phyloP scores from a whole-genome alignment of 2,888 invertebrate genomes.

The Hybos culiciformis region DNA sequence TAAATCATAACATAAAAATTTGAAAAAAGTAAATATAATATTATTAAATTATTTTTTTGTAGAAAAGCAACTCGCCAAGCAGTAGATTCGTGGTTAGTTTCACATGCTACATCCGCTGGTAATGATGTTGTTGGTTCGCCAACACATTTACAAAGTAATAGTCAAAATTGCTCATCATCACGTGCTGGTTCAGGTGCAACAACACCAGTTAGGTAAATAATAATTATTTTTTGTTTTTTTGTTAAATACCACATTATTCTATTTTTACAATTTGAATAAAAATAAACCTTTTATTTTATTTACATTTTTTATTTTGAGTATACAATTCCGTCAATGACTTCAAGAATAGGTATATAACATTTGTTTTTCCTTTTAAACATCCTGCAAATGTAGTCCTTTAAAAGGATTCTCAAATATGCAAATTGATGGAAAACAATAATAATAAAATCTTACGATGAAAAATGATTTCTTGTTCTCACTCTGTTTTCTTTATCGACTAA shows the following conservation, averaged over 20 bases:
- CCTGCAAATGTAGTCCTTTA: no score
- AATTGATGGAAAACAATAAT: no score
- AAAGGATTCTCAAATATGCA: no score
- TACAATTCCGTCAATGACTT: not conserved
- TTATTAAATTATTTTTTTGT: constrained; percentile 9
- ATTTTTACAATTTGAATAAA: not conserved
- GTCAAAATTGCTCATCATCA: constrained; percentile 44
- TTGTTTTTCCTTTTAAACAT: constrained; percentile 1
- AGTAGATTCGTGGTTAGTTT: constrained; percentile 85
- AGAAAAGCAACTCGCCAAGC: constrained; percentile 88
- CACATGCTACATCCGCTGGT: constrained; percentile 57
- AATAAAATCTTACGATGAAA: no score
- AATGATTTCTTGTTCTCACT: no score
- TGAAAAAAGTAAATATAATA: no score
- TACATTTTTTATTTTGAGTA: not conserved
- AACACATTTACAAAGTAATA: constrained; percentile 40
- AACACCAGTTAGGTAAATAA: constrained; percentile 69
- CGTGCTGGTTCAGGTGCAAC: constrained; percentile 75
- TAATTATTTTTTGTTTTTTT: not conserved
- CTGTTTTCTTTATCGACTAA: no score
- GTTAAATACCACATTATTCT: not conserved
- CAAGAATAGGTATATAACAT: not conserved
- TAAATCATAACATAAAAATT: no score
- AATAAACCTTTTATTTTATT: not conserved
- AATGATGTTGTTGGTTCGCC: constrained; percentile 39